A percentile compares a stretch with the other conserved stretches of the same genome.
These are phyloP conservation scores for Otus scops DNA, from an alignment of 2,797 vertebrate species.

Conservation along the genomic window DNA sequence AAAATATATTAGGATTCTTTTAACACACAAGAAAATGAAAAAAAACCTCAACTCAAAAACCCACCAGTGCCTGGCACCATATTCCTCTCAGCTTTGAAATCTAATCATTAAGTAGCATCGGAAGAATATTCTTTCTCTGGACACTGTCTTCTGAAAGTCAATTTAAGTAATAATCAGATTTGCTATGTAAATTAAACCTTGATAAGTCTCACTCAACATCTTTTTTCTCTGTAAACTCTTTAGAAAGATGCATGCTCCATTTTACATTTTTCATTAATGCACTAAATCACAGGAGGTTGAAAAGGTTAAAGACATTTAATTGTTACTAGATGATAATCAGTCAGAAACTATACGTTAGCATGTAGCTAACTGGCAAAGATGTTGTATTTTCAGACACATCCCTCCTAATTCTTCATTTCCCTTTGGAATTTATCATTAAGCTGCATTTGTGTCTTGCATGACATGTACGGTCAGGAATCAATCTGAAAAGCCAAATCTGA, in stretches of 20 bases:
- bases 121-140: background rate
- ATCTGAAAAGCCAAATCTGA: slow-evolving; percentile 10
- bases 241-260: background rate
- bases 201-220: background rate
- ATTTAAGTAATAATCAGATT: background rate
- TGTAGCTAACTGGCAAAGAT: background rate
- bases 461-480: background rate
- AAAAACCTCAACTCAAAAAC: background rate
- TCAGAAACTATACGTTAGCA: slow-evolving; percentile 5
- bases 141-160: background rate
- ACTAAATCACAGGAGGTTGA: slow-evolving; percentile 44
- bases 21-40: background rate
- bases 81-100: background rate
- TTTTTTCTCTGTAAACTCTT: slow-evolving; percentile 18
- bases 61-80: background rate
- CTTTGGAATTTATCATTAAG: slow-evolving; percentile 29
- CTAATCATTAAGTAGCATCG: background rate
- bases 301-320: slow-evolving; percentile 70
- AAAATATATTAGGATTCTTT: background rate
- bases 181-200: slow-evolving; percentile 20
- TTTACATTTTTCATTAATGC: slow-evolving; percentile 52
- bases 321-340: slow-evolving; percentile 58
- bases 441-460: background rate
- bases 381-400: background rate
- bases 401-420: background rate